Conservation (phyloP, 1,140 invertebrate species). For the Pygmarrhopalites habei region DNA sequence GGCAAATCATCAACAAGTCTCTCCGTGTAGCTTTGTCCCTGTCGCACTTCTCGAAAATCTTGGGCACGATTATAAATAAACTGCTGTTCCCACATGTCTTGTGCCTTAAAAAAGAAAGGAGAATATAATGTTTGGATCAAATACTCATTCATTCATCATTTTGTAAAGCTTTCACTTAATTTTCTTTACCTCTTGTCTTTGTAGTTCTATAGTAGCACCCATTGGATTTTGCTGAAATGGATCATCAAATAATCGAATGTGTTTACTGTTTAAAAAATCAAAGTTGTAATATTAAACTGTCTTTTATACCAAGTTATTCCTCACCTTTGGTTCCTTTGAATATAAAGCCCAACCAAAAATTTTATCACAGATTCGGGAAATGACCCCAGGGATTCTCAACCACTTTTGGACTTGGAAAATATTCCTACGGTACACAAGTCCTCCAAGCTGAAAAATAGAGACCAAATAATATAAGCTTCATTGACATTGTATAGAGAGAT, state of each 20-base stretch:
- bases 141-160: too few species aligned
- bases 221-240: constrained; percentile 43
- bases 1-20: constrained; percentile 37
- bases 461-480: too few species aligned
- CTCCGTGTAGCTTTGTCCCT: constrained; percentile 40
- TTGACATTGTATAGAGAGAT: constrained; percentile 1
- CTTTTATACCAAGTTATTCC: too few species aligned
- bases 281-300: neutral
- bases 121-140: too few species aligned
- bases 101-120: too few species aligned
- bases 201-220: constrained; percentile 52
- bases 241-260: neutral
- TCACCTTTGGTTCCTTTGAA: constrained; percentile 44
- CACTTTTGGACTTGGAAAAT: constrained; percentile 45
- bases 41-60: constrained; percentile 39
- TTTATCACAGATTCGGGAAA: constrained; percentile 44
- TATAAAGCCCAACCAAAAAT: constrained; percentile 47
- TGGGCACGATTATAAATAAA: constrained; percentile 44
- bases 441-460: too few species aligned
- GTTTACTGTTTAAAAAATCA: neutral
- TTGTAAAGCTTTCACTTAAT: too few species aligned
- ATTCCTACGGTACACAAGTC: constrained; percentile 50
- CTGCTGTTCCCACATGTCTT: constrained; percentile 52
- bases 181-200: too few species aligned
- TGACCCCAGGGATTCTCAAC: constrained; percentile 45